phyloP scores from a whole-genome alignment of 1,140 invertebrate species.

The Druon quercuslanigerum region DNA sequence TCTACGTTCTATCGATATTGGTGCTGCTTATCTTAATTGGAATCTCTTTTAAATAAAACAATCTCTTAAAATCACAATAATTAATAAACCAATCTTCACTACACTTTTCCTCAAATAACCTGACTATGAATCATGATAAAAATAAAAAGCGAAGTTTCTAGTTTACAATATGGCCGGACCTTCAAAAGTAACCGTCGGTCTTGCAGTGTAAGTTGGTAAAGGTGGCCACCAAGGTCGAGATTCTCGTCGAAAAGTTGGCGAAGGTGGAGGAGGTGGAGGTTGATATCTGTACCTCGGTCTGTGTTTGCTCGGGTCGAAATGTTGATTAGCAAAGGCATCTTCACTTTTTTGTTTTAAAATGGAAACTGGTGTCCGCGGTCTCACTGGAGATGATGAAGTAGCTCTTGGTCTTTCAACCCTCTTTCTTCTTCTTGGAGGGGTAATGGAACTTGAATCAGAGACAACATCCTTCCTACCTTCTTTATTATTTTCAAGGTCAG shows the following conservation, averaged over 20 bases:
- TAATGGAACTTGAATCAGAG: slow-evolving; percentile 37
- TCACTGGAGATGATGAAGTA: slow-evolving; percentile 52
- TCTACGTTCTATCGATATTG: slow-evolving; percentile 64
- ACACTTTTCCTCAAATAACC: not conserved
- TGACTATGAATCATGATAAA: not conserved
- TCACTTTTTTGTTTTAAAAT: slow-evolving; percentile 78
- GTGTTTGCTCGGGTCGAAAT: slow-evolving; percentile 85
- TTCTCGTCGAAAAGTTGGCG: slow-evolving; percentile 64
- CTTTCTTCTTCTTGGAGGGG: slow-evolving; percentile 38
- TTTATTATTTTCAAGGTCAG: slow-evolving; percentile 60
- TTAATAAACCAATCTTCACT: not conserved
- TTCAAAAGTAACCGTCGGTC: slow-evolving; percentile 86
- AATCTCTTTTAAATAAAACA: slow-evolving; percentile 29
- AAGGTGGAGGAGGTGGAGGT: slow-evolving; percentile 74
- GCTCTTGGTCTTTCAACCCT: slow-evolving; percentile 47
- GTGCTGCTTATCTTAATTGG: slow-evolving; percentile 39
- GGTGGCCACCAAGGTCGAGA: slow-evolving; percentile 72
- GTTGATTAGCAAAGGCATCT: slow-evolving; percentile 81
- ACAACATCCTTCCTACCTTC: not conserved
- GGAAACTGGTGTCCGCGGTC: slow-evolving; percentile 72
- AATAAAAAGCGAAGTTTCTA: slow-evolving; percentile 2
- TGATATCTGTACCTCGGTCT: slow-evolving; percentile 86
- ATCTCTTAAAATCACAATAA: not conserved
- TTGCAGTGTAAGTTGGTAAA: slow-evolving; percentile 76
- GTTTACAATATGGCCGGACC: slow-evolving; percentile 75